Evolutionary conservation across 1,140 invertebrate species (phyloP), one percentile per base, ranked within the genome.

Genomic region (Drosophila sucinea): DNA sequence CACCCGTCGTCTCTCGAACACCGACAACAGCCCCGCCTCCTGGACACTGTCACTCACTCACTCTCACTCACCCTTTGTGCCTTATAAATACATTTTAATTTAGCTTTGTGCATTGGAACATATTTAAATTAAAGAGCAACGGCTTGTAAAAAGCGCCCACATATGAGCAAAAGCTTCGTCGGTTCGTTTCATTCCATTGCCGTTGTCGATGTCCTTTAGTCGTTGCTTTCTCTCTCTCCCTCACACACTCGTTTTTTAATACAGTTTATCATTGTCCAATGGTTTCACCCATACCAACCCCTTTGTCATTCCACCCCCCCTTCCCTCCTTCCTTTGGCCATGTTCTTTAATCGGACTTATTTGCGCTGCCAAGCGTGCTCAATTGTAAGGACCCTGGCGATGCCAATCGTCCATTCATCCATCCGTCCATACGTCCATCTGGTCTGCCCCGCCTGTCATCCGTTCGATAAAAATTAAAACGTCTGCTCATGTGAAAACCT

Each of bases 71-170:
- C 27, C 30, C 33, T 61, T 60, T 65, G 67, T 66, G 57, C 44
- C 79, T 79, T 79, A 87, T 79, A 84, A 87, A 89, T 80, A 87
- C 80, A 83, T 87, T 87, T 87, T 89, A 66, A 89, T 89, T 87
- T 83, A 83, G 80, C 84, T 89, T 89, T 89, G 84, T 89, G 81
- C 84, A 89, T 73, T 89, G 84, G 80, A 89, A 89, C 84, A 89
- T 84, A 84, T 89, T 89, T 84, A 89, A 89, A 89, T 81, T 89
- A 89, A 89, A 82, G 58, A 78, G 84, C 84, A 89, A 35, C 80
- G 77, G 84, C 68, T 89, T 89, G 84, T 89, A 38, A 89, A 89
- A 89, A 89, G 77, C 84, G 74, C 56, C 72, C 77, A 65, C 62
- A 65, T 30, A 62, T 62, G 60, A 62, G 44, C 25, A 30, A 47